Evolutionary conservation across 2,113 vertebrate genomes (phyloP).

Genomic region (Hydrochoerus hydrochaeris): DNA sequence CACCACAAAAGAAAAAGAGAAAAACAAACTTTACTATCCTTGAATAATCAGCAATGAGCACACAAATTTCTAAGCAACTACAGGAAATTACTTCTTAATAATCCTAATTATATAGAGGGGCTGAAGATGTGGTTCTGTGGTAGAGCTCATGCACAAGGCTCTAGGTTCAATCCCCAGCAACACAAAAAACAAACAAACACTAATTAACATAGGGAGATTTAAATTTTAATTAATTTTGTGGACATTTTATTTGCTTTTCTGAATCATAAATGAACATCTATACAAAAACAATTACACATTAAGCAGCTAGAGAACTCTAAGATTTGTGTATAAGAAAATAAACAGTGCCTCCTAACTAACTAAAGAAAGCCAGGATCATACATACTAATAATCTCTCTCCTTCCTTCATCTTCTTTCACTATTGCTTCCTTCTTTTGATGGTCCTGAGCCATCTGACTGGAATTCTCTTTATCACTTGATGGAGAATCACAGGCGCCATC

Average conservation of each 20-base stretch:
- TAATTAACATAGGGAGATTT: background rate
- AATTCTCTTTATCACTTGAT: conserved; percentile 98
- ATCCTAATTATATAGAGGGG: background rate
- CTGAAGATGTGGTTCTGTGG: background rate
- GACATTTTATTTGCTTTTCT: conserved; percentile 17
- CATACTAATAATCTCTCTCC: conserved; percentile 94
- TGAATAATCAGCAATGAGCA: background rate
- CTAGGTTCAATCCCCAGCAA: background rate
- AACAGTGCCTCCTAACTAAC: background rate
- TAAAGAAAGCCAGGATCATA: conserved; percentile 69
- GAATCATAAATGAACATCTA: conserved; percentile 42
- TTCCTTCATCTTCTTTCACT: conserved; percentile 92
- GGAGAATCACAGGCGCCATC: conserved; percentile 96
- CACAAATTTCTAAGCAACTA: background rate
- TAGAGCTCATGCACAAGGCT: background rate
- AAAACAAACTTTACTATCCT: background rate
- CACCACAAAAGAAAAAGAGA: background rate
- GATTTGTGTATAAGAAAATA: background rate
- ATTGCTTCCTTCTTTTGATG: conserved; percentile 91
- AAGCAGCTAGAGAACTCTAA: conserved; percentile 23
- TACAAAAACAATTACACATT: background rate
- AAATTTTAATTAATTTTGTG: background rate
- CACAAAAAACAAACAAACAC: too few relatives aligned
- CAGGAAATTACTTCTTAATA: background rate
- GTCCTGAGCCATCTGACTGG: conserved; percentile 91